phyloP scores from a whole-genome alignment of 2,888 invertebrate genomes.

The Erebia palarica region DNA sequence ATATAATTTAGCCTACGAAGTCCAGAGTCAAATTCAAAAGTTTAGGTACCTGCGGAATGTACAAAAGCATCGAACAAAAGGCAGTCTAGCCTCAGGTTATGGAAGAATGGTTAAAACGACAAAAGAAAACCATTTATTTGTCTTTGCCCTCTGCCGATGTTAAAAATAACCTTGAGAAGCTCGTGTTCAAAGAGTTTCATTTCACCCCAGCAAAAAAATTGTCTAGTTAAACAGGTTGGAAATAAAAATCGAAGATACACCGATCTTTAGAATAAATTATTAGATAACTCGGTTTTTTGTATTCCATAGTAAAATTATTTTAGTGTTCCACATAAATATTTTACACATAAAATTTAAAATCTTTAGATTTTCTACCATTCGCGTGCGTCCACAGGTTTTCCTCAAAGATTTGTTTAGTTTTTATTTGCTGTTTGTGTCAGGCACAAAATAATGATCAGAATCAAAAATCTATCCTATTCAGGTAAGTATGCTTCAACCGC shows the following conservation, averaged over 20 bases:
- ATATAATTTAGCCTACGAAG: neutral
- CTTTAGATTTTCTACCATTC: too few relatives aligned
- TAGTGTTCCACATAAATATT: too few relatives aligned
- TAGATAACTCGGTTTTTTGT: too few relatives aligned
- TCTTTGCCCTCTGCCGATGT: slow-evolving; percentile 21
- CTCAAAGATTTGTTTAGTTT: too few relatives aligned
- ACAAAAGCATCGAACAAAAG: slow-evolving; percentile 20
- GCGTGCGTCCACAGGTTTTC: too few relatives aligned
- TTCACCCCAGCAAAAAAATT: slow-evolving; percentile 15
- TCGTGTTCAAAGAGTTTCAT: slow-evolving; percentile 18
- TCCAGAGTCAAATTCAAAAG: slow-evolving; percentile 20
- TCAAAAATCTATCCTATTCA: neutral
- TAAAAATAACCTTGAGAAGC: slow-evolving; percentile 19
- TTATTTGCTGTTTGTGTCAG: too few relatives aligned
- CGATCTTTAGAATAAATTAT: too few relatives aligned
- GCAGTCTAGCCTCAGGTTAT: slow-evolving; percentile 12
- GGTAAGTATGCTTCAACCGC: slow-evolving; percentile 1
- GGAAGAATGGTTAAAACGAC: slow-evolving; percentile 8
- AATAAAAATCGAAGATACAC: slow-evolving; percentile 17
- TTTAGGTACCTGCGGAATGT: neutral
- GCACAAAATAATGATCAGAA: too few relatives aligned
- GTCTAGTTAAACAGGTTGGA: slow-evolving; percentile 24
- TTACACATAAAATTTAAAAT: too few relatives aligned
- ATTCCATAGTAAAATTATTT: too few relatives aligned
- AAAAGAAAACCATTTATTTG: slow-evolving; percentile 24